Conservation (phyloP, 2,888 invertebrate genomes). For the Xanthorhoe designata region DNA sequence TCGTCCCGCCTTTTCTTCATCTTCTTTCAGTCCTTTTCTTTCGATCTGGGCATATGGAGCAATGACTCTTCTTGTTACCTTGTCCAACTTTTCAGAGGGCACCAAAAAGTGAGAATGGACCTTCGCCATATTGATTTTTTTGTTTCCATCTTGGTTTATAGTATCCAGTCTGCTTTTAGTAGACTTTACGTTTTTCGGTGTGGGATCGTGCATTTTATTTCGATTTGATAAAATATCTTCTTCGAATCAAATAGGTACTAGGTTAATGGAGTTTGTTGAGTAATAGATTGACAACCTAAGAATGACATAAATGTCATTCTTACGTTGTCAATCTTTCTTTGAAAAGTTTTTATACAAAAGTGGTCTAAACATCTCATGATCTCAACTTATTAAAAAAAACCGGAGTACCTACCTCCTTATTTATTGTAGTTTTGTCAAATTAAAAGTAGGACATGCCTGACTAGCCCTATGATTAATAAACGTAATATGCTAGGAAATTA, state of each 20-base stretch:
- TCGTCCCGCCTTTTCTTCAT: constrained; percentile 62
- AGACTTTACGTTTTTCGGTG: constrained; percentile 59
- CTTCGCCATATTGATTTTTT: constrained; percentile 47
- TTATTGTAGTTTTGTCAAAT: no score
- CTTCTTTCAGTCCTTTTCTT: constrained; percentile 70
- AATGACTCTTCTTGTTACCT: constrained; percentile 84
- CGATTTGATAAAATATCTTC: constrained; percentile 22
- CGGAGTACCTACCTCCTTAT: no score
- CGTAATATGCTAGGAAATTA: no score
- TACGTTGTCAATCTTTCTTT: background rate
- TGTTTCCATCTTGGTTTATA: constrained; percentile 44
- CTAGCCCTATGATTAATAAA: no score
- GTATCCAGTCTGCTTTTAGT: constrained; percentile 60
- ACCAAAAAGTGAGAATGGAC: constrained; percentile 76
- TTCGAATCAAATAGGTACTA: background rate
- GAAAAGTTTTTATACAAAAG: background rate
- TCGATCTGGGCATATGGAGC: constrained; percentile 85
- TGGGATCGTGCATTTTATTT: constrained; percentile 54
- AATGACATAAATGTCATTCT: background rate
- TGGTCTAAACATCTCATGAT: no score
- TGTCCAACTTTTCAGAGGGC: constrained; percentile 77
- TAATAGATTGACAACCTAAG: no score
- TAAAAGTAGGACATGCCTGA: no score
- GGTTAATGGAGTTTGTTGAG: no score
- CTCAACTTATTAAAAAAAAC: no score